Base-by-base conservation (phyloP, 2,888 invertebrate genomes). In the Beris chalybata region DNA sequence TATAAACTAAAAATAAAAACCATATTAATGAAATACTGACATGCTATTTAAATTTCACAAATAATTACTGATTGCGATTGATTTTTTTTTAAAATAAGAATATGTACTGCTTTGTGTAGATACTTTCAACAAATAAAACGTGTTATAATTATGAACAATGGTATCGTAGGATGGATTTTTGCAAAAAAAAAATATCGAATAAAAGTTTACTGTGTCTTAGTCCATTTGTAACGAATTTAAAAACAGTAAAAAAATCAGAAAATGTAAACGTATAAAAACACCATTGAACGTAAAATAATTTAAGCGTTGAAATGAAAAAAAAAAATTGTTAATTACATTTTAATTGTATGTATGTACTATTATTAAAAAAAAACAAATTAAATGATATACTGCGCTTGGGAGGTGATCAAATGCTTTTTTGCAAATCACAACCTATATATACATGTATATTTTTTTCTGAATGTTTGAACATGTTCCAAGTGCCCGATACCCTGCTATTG, bases 181-280 rank as follows among this genome's bases (percentile, higher is more conserved):
- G 69, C 67, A 69, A 69, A 68, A 68, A 68, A 68, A 69, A 67
- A 15, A 52, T 48, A 69, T 68, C 65, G 58, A 69, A 67, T 52
- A 43, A 65, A 43, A 48, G 57, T 57, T 79, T 78, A 77, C 78
- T 79, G 79, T 79, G 79, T 79, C 79, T 79, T 79, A 79, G 79
- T 79, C 79, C 79, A 78, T 77, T 79, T 78, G 79, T 78, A 79
- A 78, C 79, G 79, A 79, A 79, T 79, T 77, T 77, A 75, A 75
- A 61, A 48, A 44, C 48, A 53, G 74, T 70, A 69, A 52, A 64
- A 69, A 69, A 64, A 31, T 64, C 65, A 66, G 67, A 63, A 55
- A 58, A 7, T 56, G 4, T 7, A 15, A 47, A 56, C 63, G 12
- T 43, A 52, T 54, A 67, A 66, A 59, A 73, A 72, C 73, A 64